These are phyloP conservation scores for Bubo bubo DNA, from an alignment of 2,113 vertebrate genomes.

Conservation along the genomic window DNA sequence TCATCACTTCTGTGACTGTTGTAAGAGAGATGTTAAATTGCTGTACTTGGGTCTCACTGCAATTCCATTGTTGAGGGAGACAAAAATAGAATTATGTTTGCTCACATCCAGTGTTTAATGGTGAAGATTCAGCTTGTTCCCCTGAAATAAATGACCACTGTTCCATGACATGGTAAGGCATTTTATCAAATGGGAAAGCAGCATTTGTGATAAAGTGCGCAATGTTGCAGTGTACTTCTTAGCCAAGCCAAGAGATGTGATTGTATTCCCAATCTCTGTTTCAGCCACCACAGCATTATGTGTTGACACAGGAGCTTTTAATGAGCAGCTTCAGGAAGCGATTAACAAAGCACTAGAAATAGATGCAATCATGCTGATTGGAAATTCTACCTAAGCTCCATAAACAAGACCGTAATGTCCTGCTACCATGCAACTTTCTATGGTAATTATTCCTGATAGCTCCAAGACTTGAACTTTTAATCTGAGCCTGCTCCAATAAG, in stretches of 20 bases:
- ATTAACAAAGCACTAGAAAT: constrained; percentile 72
- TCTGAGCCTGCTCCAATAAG: neutral
- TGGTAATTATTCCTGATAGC: constrained; percentile 58
- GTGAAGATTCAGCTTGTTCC: constrained; percentile 44
- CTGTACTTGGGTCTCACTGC: constrained; percentile 1
- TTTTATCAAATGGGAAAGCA: constrained; percentile 60
- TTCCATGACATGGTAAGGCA: constrained; percentile 47
- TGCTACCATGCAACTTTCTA: constrained; percentile 48
- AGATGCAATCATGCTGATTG: constrained; percentile 73
- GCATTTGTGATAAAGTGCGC: constrained; percentile 34
- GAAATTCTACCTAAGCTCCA: constrained; percentile 64
- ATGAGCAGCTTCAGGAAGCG: constrained; percentile 70
- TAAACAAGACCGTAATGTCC: constrained; percentile 66
- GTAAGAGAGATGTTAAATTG: constrained; percentile 51
- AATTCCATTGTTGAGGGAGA: constrained; percentile 44
- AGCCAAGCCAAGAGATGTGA: constrained; percentile 44
- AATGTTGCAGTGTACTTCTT: neutral
- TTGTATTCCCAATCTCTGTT: constrained; percentile 51
- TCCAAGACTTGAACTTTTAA: constrained; percentile 47
- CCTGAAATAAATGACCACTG: constrained; percentile 49
- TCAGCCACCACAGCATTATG: constrained; percentile 41
- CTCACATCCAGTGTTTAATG: constrained; percentile 26
- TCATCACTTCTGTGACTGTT: constrained; percentile 34
- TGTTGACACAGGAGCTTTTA: constrained; percentile 64
- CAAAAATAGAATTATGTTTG: constrained; percentile 42